Percentiles rank a stretch among this genome's conserved stretches.
phyloP scores from a whole-genome alignment of 1,140 invertebrate species.

The Tetramorium parvispinum region DNA sequence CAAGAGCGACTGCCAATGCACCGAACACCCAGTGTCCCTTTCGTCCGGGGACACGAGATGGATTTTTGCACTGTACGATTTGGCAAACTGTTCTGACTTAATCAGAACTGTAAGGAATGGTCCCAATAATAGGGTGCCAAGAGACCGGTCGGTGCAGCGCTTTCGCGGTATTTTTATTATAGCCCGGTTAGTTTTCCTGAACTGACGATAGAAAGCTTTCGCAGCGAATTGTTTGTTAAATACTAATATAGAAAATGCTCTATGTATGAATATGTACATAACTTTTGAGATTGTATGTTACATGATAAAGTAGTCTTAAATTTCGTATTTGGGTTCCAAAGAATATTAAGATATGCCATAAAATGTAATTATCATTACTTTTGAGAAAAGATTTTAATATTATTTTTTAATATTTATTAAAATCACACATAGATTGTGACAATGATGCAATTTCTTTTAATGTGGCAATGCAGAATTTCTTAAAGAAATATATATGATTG shows the following conservation, averaged over 20 bases:
- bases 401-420: not conserved
- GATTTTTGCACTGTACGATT: constrained; percentile 60
- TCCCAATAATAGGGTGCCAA: constrained; percentile 63
- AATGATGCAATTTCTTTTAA: not conserved
- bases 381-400: not conserved
- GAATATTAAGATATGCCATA: not conserved
- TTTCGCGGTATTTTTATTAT: constrained; percentile 66
- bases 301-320: not conserved
- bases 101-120: constrained; percentile 32
- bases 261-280: not conserved
- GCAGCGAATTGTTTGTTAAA: not conserved
- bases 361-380: not conserved
- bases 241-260: not conserved
- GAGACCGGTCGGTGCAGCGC: not conserved
- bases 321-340: not conserved
- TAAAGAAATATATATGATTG: not conserved
- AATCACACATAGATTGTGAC: not conserved
- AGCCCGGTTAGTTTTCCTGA: not conserved
- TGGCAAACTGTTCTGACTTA: constrained; percentile 58
- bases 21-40: constrained; percentile 29
- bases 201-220: not conserved
- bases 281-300: not conserved
- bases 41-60: constrained; percentile 58
- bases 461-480: not conserved
- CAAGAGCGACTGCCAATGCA: constrained; percentile 69